phyloP scores from a whole-genome alignment of 1,140 invertebrate genomes.

The Magallana angulata region DNA sequence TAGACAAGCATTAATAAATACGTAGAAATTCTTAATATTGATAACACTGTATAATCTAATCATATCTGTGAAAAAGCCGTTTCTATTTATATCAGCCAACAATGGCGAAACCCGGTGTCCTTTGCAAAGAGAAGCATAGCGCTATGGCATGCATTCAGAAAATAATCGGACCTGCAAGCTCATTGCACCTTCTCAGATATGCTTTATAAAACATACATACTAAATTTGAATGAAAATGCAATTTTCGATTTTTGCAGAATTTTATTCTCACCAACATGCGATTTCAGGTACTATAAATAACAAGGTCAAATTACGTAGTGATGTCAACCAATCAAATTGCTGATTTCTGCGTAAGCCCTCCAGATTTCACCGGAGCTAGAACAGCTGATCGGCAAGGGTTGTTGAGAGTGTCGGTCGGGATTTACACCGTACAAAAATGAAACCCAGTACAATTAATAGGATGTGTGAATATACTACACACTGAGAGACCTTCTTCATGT shows the following conservation, averaged over 20 bases:
- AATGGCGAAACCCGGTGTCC: neutral
- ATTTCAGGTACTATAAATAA: slow-evolving; percentile 32
- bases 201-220: neutral
- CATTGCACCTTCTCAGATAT: neutral
- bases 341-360: neutral
- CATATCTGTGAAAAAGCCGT: neutral
- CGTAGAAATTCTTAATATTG: too few species aligned
- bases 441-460: neutral
- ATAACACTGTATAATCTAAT: neutral
- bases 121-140: neutral
- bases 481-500: neutral
- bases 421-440: neutral
- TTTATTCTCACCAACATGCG: neutral
- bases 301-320: slow-evolving; percentile 20
- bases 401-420: slow-evolving; percentile 17
- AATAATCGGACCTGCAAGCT: neutral
- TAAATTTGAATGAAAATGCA: neutral
- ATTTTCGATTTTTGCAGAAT: slow-evolving; percentile 31
- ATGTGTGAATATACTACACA: slow-evolving; percentile 7
- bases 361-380: slow-evolving; percentile 14
- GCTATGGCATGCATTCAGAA: slow-evolving; percentile 7
- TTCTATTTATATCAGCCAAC: slow-evolving; percentile 1
- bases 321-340: slow-evolving; percentile 10
- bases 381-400: slow-evolving; percentile 25
- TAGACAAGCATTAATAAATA: too few species aligned